A percentile compares a stretch with the other conserved stretches of the same genome.
phyloP scores from a whole-genome alignment of 2,797 vertebrate species.

The Brotogeris chrysoptera region DNA sequence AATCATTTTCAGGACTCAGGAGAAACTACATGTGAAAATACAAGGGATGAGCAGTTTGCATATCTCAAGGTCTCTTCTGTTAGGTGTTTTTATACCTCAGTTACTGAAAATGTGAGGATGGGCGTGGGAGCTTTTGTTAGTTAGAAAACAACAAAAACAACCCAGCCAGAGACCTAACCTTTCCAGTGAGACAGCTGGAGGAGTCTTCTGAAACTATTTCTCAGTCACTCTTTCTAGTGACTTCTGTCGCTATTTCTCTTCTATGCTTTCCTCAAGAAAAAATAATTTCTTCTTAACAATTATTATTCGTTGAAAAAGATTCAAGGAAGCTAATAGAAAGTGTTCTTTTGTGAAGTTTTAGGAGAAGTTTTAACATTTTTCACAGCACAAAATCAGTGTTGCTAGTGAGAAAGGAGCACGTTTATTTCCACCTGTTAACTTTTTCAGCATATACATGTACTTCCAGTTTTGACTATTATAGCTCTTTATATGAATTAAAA shows the following conservation, averaged over 20 bases:
- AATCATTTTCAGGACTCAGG: not conserved
- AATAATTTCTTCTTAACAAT: not conserved
- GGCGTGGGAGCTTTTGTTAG: not conserved
- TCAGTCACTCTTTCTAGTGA: not conserved
- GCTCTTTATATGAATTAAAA: not conserved
- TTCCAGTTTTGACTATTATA: not conserved
- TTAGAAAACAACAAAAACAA: not conserved
- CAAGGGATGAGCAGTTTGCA: not conserved
- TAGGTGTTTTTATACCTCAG: not conserved
- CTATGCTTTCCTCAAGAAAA: not conserved
- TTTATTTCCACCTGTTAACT: not conserved
- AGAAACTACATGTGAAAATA: not conserved
- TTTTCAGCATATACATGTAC: not conserved
- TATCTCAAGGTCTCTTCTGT: not conserved
- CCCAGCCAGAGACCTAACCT: rapidly evolving
- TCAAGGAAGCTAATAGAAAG: not conserved
- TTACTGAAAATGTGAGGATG: not conserved
- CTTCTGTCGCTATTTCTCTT: not conserved
- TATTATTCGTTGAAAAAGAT: not conserved
- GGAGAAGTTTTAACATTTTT: not conserved
- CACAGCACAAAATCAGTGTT: not conserved
- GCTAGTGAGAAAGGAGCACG: not conserved
- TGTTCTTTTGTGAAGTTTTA: not conserved
- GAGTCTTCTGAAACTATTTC: not conserved
- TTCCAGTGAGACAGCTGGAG: not conserved